Evolutionary conservation across 2,113 vertebrate species (phyloP), one percentile per base, ranked within the genome.

Genomic region (Synodontis membranacea): DNA sequence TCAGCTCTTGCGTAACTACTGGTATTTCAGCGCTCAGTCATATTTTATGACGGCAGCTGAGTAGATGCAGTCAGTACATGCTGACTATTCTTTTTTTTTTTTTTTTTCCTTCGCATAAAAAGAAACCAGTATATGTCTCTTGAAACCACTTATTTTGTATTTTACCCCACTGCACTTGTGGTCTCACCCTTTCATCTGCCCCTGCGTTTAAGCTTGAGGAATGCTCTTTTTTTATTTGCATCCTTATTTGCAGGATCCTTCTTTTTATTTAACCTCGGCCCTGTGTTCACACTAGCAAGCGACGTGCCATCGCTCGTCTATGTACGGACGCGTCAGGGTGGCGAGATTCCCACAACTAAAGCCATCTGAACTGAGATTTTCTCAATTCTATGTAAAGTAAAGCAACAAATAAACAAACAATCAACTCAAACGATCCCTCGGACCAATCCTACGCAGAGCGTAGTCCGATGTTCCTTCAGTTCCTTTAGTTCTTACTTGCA

Each of bases 261-360:
- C 25, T n/a, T 50, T 50, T 19, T 78, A 2, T 39, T 80, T 25
- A 37, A 54, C 52, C 21, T 39, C 39, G 23, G 4, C 21, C 34
- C 48, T 34, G 12, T 28, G 19, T 39, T 80, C 78, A 58, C 78
- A 80, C 52, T 80, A 80, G 78, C 78, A 58, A 80, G 52, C 14
- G 12, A 34, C 15, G 34, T 15, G 25, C 4, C 4, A 39, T 28
- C 19, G 34, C 44, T 48, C 44, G 5, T 44, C 19, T 23, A 66
- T 3, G 15, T 28, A 68, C 6, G 66, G 42, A 42, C 37, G 19
- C 0, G 21, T 42, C 39, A 44, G 10, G 3, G 48, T n/a, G 14
- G 12, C 23, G 9, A 52, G 52, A 80, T 80, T 56, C n/a, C 48
- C 46, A 1, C 15, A 19, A 52, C 14, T 17, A 75, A 28, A 2